A percentile compares a stretch with the other conserved stretches of the same genome.
These are phyloP conservation scores for Formica exsecta DNA, from an alignment of 1,140 invertebrate genomes.

Conservation along the genomic window DNA sequence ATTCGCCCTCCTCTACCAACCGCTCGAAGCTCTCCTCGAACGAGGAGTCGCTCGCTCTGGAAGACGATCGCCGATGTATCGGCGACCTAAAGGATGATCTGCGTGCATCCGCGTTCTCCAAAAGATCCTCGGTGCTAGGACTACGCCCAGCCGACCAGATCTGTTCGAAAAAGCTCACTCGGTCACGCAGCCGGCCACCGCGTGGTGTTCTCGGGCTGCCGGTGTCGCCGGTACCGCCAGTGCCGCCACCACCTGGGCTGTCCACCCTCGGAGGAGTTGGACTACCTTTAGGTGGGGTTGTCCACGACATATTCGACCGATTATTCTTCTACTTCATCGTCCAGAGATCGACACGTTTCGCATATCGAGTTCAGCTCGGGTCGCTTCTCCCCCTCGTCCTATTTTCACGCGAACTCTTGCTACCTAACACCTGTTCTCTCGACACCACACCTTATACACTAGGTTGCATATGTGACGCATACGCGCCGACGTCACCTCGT, in stretches of 20 bases:
- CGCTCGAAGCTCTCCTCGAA: slow-evolving; percentile 88
- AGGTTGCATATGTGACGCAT: slow-evolving; percentile 37
- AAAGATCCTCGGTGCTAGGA: slow-evolving; percentile 81
- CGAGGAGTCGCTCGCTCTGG: slow-evolving; percentile 81
- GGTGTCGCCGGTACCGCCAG: slow-evolving; percentile 38
- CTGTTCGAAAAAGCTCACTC: slow-evolving; percentile 92
- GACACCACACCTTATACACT: slow-evolving; percentile 72
- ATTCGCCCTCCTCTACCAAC: slow-evolving; percentile 89
- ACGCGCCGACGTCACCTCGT: slow-evolving; percentile 29
- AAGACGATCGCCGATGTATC: slow-evolving; percentile 65
- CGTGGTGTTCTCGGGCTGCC: slow-evolving; percentile 81
- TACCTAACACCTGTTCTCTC: slow-evolving; percentile 67
- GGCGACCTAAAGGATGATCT: slow-evolving; percentile 64
- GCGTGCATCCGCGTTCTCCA: slow-evolving; percentile 58
- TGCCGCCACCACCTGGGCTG: slow-evolving; percentile 62
- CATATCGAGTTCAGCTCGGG: slow-evolving; percentile 1
- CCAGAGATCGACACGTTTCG: neutral
- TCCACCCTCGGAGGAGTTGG: slow-evolving; percentile 66
- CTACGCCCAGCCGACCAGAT: slow-evolving; percentile 88
- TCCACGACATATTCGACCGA: slow-evolving; percentile 18
- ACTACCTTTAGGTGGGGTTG: slow-evolving; percentile 31
- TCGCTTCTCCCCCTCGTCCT: neutral
- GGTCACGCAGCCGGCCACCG: slow-evolving; percentile 88
- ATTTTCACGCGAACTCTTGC: slow-evolving; percentile 17
- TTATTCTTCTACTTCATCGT: slow-evolving; percentile 17